Evolutionary conservation across 1,140 invertebrate genomes (phyloP).

Genomic region (Asbolus verrucosus): DNA sequence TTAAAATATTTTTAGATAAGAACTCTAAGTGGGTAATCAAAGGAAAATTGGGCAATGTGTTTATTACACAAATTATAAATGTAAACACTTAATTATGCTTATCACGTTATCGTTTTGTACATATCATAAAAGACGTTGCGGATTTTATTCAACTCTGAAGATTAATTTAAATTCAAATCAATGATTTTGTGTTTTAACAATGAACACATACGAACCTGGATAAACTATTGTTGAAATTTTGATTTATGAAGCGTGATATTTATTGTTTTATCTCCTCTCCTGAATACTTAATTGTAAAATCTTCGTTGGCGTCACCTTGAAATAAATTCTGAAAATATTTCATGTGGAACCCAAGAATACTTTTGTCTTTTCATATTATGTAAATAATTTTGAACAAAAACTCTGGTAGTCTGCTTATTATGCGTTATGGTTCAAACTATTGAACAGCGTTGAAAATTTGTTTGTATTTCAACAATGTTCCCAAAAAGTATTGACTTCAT

Average conservation of each 20-base stretch:
- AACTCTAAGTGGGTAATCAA: too few relatives aligned
- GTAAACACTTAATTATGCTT: not conserved
- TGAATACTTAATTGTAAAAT: constrained; percentile 8
- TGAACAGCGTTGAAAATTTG: too few relatives aligned
- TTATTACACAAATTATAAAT: constrained; percentile 2
- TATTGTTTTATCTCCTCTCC: not conserved
- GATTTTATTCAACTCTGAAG: not conserved
- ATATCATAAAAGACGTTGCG: constrained; percentile 4
- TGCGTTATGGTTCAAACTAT: too few relatives aligned
- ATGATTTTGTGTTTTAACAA: constrained; percentile 1
- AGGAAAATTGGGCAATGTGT: too few relatives aligned
- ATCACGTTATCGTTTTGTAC: constrained; percentile 3
- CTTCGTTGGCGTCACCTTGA: not conserved
- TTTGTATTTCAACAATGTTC: too few relatives aligned
- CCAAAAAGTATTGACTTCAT: not conserved
- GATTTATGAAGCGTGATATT: not conserved
- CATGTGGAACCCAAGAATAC: too few relatives aligned
- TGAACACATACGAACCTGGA: not conserved
- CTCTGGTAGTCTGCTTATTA: too few relatives aligned
- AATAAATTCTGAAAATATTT: not conserved
- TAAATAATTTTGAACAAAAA: too few relatives aligned
- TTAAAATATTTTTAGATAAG: too few relatives aligned
- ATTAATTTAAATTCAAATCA: constrained; percentile 1
- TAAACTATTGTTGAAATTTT: constrained; percentile 19
- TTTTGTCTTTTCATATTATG: too few relatives aligned